phyloP scores from a whole-genome alignment of 2,797 vertebrate species.

The Apodemus agrarius region DNA sequence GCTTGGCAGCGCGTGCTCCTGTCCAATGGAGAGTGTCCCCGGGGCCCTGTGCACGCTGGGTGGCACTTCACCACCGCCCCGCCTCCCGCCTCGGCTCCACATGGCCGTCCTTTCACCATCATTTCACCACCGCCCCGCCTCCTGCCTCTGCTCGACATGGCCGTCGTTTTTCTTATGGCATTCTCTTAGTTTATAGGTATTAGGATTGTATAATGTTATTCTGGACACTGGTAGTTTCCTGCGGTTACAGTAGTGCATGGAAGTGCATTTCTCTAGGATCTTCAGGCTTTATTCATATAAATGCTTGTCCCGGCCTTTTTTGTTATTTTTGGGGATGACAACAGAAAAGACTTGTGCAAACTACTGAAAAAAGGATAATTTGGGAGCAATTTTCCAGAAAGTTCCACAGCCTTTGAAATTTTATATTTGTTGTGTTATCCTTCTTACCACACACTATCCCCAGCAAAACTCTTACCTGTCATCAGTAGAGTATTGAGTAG shows the following conservation, averaged over 20 bases:
- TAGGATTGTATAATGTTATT: background rate
- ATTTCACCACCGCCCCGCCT: no score
- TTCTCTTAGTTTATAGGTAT: background rate
- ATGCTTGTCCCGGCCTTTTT: background rate
- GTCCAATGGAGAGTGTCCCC: background rate
- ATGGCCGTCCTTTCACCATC: background rate
- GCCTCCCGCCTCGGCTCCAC: background rate
- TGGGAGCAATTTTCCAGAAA: background rate
- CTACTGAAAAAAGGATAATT: background rate
- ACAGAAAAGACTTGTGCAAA: background rate
- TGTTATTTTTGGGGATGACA: background rate
- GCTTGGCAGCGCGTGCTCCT: background rate
- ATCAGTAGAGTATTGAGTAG: background rate
- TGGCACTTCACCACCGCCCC: no score
- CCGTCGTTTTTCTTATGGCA: background rate
- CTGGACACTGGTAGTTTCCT: conserved; percentile 10
- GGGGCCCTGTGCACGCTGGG: background rate
- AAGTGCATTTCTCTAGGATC: background rate
- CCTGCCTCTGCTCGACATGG: background rate
- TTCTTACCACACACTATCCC: background rate
- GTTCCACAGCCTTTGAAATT: background rate
- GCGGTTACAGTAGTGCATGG: background rate
- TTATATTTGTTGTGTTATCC: background rate
- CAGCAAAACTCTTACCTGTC: background rate
- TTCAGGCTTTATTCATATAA: background rate